Evolutionary conservation across 2,888 invertebrate genomes (phyloP).

Genomic region (Phymatocera aterrima): DNA sequence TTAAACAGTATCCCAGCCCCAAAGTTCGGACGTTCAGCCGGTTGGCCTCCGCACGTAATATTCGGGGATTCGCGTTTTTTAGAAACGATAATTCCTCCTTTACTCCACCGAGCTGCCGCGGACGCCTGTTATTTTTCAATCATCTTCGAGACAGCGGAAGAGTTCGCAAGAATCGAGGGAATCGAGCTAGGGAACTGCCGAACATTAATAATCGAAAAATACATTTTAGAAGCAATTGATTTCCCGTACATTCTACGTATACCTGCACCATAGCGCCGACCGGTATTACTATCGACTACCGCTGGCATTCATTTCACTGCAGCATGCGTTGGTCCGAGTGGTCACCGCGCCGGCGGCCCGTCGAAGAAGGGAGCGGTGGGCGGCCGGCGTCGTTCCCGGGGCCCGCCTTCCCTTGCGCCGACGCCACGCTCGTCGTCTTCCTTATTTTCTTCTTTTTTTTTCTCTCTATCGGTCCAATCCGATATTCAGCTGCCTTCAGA

Average conservation of each 20-base stretch:
- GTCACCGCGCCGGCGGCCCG: constrained; percentile 50
- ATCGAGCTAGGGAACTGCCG: neutral
- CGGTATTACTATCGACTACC: constrained; percentile 16
- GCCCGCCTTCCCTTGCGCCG: constrained; percentile 66
- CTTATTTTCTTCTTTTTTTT: constrained; percentile 54
- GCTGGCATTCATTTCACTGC: constrained; percentile 41
- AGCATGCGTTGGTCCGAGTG: constrained; percentile 41
- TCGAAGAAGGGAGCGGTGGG: constrained; percentile 64
- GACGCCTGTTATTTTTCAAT: constrained; percentile 39
- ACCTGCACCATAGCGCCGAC: neutral
- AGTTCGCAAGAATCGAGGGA: neutral
- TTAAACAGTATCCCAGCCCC: constrained; percentile 44
- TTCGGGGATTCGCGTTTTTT: constrained; percentile 38
- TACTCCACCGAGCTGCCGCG: neutral
- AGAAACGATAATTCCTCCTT: constrained; percentile 25
- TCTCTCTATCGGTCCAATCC: constrained; percentile 53
- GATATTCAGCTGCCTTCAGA: no score
- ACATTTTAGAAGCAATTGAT: constrained; percentile 1
- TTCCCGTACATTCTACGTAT: neutral
- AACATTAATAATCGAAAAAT: neutral
- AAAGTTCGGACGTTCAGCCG: neutral
- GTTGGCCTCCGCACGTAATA: constrained; percentile 24
- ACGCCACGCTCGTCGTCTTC: constrained; percentile 36
- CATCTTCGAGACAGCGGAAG: constrained; percentile 10
- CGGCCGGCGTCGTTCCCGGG: constrained; percentile 64